These are phyloP conservation scores for Myanophis thanlyinensis DNA, from an alignment of 2,113 vertebrate species.

Conservation along the genomic window DNA sequence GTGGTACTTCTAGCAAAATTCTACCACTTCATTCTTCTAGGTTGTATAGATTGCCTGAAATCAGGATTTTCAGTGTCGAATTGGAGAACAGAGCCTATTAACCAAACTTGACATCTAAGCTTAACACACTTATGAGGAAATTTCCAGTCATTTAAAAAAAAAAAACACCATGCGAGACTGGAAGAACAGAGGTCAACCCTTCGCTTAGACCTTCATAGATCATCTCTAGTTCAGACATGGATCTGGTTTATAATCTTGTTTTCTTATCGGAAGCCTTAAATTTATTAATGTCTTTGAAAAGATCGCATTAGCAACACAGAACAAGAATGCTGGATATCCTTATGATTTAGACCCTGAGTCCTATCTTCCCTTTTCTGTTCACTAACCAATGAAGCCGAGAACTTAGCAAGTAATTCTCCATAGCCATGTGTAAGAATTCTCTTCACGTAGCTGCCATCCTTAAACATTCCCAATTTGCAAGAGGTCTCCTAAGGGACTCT, in stretches of 20 bases:
- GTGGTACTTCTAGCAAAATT: background rate
- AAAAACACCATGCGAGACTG: background rate
- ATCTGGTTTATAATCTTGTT: background rate
- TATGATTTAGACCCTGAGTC: background rate
- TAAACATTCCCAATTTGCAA: slow-evolving; percentile 24
- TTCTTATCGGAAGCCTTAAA: background rate
- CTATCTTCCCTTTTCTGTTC: background rate
- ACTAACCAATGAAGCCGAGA: background rate
- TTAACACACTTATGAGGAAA: background rate
- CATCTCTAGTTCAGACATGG: background rate
- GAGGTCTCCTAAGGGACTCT: slow-evolving; percentile 29
- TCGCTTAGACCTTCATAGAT: background rate
- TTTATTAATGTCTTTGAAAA: slow-evolving; percentile 11
- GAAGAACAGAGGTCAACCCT: background rate
- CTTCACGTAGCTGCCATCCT: slow-evolving; percentile 31
- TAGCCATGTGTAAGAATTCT: slow-evolving; percentile 2
- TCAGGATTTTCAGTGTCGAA: background rate
- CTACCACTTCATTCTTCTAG: background rate
- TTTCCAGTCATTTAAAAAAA: background rate
- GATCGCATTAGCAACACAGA: background rate
- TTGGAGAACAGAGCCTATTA: background rate
- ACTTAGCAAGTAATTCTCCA: background rate
- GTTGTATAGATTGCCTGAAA: background rate
- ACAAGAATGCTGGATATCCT: background rate
- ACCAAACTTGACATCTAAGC: background rate